phyloP scores from a whole-genome alignment of 2,113 vertebrate genomes.

The Philantomba maxwellii region DNA sequence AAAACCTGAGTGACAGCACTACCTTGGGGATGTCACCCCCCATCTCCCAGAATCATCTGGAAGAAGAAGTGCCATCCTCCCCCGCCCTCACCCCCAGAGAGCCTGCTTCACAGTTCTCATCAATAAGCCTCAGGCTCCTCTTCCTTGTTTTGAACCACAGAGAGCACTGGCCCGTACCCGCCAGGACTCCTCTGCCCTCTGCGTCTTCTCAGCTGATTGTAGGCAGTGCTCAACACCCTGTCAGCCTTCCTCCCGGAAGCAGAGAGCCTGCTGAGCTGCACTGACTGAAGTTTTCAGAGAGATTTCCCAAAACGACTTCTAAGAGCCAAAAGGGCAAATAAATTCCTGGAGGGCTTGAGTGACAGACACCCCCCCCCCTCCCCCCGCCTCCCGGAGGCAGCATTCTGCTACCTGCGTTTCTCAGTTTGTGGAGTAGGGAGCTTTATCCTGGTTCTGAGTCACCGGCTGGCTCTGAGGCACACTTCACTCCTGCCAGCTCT shows the following conservation, averaged over 20 bases:
- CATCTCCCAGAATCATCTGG: not conserved
- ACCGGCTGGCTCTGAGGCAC: not conserved
- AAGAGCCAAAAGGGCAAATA: not conserved
- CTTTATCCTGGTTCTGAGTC: not conserved
- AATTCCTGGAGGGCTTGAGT: not conserved
- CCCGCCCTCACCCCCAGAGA: fast-evolving
- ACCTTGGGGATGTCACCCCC: not conserved
- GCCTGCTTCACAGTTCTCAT: not conserved
- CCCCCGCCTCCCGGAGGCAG: fast-evolving
- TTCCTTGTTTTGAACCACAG: not conserved
- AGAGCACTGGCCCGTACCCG: fast-evolving
- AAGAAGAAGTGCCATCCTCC: not conserved
- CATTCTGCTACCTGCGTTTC: not conserved
- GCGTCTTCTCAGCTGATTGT: not conserved
- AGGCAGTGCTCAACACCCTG: not conserved
- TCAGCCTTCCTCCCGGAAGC: not conserved
- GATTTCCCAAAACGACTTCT: not conserved
- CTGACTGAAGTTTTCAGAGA: not conserved
- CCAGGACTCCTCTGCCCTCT: not conserved
- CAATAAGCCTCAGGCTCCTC: not conserved
- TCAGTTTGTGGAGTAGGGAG: not conserved
- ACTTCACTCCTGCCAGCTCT: not conserved
- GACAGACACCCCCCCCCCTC: fast-evolving
- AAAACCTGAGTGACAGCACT: not conserved
- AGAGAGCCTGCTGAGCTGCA: not conserved